Base-by-base conservation (phyloP, 2,888 invertebrate species). In the Clepsis dumicolana region DNA sequence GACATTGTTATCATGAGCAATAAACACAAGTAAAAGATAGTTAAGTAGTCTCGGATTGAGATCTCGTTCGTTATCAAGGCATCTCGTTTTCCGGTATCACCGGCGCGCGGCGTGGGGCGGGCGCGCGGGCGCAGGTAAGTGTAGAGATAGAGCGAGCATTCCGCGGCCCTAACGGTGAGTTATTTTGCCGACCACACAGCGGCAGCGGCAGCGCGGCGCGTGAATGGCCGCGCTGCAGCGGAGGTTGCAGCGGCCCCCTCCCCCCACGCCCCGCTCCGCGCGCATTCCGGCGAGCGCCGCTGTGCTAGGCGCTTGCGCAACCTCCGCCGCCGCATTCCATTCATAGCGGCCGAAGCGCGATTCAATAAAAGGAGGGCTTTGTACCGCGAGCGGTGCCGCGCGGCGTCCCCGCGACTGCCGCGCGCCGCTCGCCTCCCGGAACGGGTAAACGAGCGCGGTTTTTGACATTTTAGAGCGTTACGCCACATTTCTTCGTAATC, bases 141-240 rank as follows among this genome's bases (percentile, higher is more conserved):
- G 84, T 86, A 86, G 84, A 89, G 88, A 89, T 90, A 91, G 90
- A 89, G 86, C 87, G 85, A 81, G 84, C 91, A 91, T 91, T 92
- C 92, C 91, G 85, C 85, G 82, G 84, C 84, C 84, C 83, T 92
- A 93, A 93, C 93, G 92, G 93, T 91, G 88, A 89, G 89, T 88
- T 91, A 91, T 92, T 91, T 92, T 86, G 93, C 91, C 85, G 89
- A 81, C 81, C 82, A 80, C 78, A 80, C 79, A 85, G 84, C 83
- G 84, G 80, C 70, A 70, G 70, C 72, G 72, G 76, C 77, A 79
- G 80, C 78, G 82, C 85, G 86, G 64, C 56, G 65, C 91, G 91
- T 91, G 91, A 91, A 91, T 91, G 92, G 92, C 90, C 92, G 90
- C 87, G 90, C 89, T 90, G 92, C 88, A 87, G 82, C 83, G 87